A percentile compares a stretch with the other conserved stretches of the same genome.
phyloP scores from a whole-genome alignment of 2,888 invertebrate genomes.

The Ctena decussata region DNA sequence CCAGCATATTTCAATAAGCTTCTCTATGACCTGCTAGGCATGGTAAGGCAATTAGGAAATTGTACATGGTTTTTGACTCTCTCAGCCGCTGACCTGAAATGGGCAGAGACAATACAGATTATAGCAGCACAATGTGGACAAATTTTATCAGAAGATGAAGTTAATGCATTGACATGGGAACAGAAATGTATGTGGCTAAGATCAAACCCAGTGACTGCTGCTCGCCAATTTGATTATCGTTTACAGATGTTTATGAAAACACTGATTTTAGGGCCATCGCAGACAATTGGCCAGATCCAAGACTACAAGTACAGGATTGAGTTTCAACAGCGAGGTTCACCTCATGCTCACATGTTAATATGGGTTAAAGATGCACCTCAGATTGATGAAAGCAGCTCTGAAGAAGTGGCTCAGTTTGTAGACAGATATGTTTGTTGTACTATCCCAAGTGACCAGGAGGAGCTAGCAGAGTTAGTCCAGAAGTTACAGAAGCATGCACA shows the following conservation, averaged over 20 bases:
- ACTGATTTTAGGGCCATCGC: not conserved
- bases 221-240: conserved; percentile 58
- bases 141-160: conserved; percentile 31
- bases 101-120: conserved; percentile 45
- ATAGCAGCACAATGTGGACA: conserved; percentile 30
- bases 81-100: conserved; percentile 44
- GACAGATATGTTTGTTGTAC: conserved; percentile 36
- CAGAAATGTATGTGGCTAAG: conserved; percentile 47
- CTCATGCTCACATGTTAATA: conserved; percentile 10
- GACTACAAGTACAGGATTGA: conserved; percentile 35
- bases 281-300: conserved; percentile 21
- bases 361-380: conserved; percentile 46
- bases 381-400: not conserved
- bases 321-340: conserved; percentile 40
- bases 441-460: conserved; percentile 24
- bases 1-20: conserved; percentile 44
- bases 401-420: conserved; percentile 38
- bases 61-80: conserved; percentile 54
- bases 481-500: conserved; percentile 15
- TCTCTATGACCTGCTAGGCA: conserved; percentile 42
- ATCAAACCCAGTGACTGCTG: conserved; percentile 58
- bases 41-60: conserved; percentile 38
- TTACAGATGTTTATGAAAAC: conserved; percentile 44
- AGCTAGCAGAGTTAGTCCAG: not conserved
- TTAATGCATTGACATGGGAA: conserved; percentile 46